Conservation (phyloP, 2,888 invertebrate species). For the Perdita meconis region DNA sequence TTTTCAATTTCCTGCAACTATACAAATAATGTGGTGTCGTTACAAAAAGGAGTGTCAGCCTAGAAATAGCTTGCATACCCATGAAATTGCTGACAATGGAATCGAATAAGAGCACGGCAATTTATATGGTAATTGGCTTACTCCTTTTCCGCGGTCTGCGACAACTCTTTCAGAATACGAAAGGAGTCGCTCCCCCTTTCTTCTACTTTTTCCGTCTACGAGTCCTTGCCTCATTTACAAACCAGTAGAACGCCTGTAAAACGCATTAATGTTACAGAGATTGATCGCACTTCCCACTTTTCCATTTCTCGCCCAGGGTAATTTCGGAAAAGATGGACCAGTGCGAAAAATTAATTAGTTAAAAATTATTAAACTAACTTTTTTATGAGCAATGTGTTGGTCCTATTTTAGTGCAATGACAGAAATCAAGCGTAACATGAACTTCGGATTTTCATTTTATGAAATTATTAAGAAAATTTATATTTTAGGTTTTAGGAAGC, state of each 20-base stretch:
- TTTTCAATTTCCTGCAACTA: not conserved
- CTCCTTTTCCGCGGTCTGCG: slow-evolving; percentile 53
- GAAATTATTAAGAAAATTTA: too few species aligned
- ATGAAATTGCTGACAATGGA: slow-evolving; percentile 29
- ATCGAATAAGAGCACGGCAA: slow-evolving; percentile 73
- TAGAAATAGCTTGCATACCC: not conserved
- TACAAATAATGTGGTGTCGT: not conserved
- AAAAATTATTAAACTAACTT: too few species aligned
- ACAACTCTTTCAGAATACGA: slow-evolving; percentile 44
- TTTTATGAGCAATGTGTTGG: too few species aligned
- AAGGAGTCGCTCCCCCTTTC: slow-evolving; percentile 49
- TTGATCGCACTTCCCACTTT: too few species aligned
- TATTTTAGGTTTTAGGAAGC: too few species aligned
- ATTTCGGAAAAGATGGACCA: too few species aligned
- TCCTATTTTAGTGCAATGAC: too few species aligned
- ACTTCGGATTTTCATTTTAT: too few species aligned
- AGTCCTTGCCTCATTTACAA: not conserved
- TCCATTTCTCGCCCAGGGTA: too few species aligned
- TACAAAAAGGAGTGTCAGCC: slow-evolving; percentile 7
- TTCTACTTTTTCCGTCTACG: slow-evolving; percentile 5
- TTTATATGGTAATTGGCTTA: slow-evolving; percentile 81
- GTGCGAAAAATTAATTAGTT: too few species aligned
- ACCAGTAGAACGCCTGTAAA: not conserved
- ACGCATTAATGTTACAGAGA: not conserved
- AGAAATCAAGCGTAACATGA: too few species aligned